Evolutionary conservation across 2,113 vertebrate species (phyloP), one percentile per base, ranked within the genome.

Genomic region (Nibea albiflora): DNA sequence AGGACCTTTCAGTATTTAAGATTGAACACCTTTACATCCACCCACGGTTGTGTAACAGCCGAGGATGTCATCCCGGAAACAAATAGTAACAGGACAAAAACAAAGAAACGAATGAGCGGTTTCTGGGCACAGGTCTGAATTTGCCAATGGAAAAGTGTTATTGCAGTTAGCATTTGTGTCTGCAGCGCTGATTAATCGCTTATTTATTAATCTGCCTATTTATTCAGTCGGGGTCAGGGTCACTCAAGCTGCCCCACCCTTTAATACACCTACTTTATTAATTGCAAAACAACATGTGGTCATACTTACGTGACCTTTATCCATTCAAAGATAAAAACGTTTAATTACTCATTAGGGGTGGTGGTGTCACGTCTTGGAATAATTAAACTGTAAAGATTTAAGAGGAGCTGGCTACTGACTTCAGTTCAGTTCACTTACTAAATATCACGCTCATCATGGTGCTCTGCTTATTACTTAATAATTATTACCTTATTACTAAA

Each of bases 241-340:
- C 82, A 87, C 61, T 84, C 52, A 6, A 16, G 24, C 46, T 39
- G 68, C 47, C 81, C 71, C 73, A 76, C 79, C 64, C 46, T 74
- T 74, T 57, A 20, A 78, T 56, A 67, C 66, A 63, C 54, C 16
- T 0, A 62, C 56, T 74, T 77, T 72, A 85, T 85, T 69, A 76
- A 85, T 83, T 52, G n/a, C 53, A 53, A 61, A 85, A 80, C 66
- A 75, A 68, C 69, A 72, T 46, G 50, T 70, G 62, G 16, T 76
- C 66, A 68, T 62, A 56, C 79, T 68, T 50, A n/a, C 22, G 42
- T 81, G 78, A 85, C 80, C 83, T 90, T 90, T 86, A 81, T 35
- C 42, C 67, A 47, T 42, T 12, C 20, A 67, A n/a, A 84, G 78
- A 86, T 81, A 54, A 75, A 74, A 78, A 35, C 19, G 26, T 47